Conservation (phyloP, 2,888 invertebrate species). For the Sphaerolaimus hirsutus region DNA sequence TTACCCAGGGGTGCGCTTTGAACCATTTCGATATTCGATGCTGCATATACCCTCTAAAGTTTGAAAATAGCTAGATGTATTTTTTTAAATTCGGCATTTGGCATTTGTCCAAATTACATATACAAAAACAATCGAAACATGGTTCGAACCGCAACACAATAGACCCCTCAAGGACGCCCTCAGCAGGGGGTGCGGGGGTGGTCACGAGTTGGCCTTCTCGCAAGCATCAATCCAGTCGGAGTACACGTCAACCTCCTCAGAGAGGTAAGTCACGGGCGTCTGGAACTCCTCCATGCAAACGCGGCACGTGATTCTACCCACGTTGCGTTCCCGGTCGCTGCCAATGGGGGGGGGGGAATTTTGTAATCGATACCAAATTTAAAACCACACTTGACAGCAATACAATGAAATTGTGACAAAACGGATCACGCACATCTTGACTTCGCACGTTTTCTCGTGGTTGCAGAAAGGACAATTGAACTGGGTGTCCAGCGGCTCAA, state of each 20-base stretch:
- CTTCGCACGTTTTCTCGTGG: slow-evolving; percentile 95
- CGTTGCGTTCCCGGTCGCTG: slow-evolving; percentile 80
- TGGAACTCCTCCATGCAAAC: slow-evolving; percentile 92
- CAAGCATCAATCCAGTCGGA: slow-evolving; percentile 98
- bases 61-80: too few relatives aligned
- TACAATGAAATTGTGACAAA: neutral
- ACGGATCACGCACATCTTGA: slow-evolving; percentile 51
- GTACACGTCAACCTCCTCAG: slow-evolving; percentile 91
- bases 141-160: too few relatives aligned
- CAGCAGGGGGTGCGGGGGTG: too few relatives aligned
- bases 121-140: too few relatives aligned
- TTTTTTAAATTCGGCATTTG: too few relatives aligned
- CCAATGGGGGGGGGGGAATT: neutral
- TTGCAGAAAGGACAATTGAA: slow-evolving; percentile 99
- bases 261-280: slow-evolving; percentile 71
- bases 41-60: too few relatives aligned
- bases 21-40: too few relatives aligned
- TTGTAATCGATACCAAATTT: neutral
- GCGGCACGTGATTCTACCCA: slow-evolving; percentile 74
- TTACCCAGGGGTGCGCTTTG: too few relatives aligned
- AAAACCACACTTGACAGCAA: neutral
- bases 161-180: too few relatives aligned
- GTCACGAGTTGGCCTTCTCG: slow-evolving; percentile 55
- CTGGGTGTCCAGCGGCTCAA: slow-evolving; percentile 71
- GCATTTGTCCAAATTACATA: too few relatives aligned